phyloP scores from a whole-genome alignment of 2,113 vertebrate genomes.

The Leptosomus discolor region DNA sequence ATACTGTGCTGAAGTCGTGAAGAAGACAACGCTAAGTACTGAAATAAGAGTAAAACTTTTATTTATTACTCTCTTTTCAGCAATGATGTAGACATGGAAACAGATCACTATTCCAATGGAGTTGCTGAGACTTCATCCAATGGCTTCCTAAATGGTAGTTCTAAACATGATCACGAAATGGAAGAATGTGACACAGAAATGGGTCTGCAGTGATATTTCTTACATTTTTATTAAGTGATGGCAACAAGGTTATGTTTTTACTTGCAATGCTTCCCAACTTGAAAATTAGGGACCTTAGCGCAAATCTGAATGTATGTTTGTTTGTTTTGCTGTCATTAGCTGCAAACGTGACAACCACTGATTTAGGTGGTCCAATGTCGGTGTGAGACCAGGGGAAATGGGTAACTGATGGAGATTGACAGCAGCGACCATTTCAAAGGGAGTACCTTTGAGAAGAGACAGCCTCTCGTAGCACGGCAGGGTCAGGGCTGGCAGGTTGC shows the following conservation, averaged over 20 bases:
- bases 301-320: neutral
- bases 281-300: constrained; percentile 13
- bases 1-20: neutral
- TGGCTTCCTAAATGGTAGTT: constrained; percentile 97
- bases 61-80: constrained; percentile 73
- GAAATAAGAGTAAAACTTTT: neutral
- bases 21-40: neutral
- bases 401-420: neutral
- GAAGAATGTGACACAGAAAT: constrained; percentile 97
- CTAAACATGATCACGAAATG: constrained; percentile 89
- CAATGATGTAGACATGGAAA: constrained; percentile 97
- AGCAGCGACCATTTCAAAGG: neutral
- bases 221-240: constrained; percentile 77
- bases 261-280: constrained; percentile 74
- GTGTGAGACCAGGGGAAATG: neutral
- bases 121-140: constrained; percentile 94
- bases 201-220: constrained; percentile 88
- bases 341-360: neutral
- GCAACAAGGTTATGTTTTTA: constrained; percentile 75
- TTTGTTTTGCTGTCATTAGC: neutral
- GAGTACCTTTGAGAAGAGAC: neutral
- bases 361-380: neutral
- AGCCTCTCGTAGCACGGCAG: accelerated
- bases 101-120: constrained; percentile 96
- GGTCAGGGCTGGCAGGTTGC: neutral